Conservation (phyloP, 2,888 invertebrate genomes). For the Chrysolina oricalcia region DNA sequence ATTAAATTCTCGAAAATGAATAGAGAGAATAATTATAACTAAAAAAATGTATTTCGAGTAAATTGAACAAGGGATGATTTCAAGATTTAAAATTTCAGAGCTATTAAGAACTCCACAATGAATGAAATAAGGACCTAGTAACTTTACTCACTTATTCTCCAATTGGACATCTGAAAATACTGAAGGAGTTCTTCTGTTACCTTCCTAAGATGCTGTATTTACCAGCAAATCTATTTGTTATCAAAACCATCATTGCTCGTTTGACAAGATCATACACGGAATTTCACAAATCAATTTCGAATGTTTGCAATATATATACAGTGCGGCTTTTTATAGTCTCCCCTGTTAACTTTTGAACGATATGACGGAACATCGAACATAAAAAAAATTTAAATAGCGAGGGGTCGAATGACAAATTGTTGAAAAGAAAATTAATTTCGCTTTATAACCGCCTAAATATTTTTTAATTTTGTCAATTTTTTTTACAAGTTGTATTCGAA, state of each 20-base stretch:
- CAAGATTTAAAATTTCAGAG: conserved; percentile 1
- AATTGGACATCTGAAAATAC: conserved; percentile 1
- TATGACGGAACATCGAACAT: too few relatives aligned
- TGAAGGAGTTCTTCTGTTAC: conserved; percentile 16
- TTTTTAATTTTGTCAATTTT: too few relatives aligned
- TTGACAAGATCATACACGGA: conserved; percentile 3
- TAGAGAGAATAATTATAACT: neutral
- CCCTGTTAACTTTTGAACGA: too few relatives aligned
- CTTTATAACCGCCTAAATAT: too few relatives aligned
- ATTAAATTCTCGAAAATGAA: neutral
- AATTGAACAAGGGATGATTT: neutral
- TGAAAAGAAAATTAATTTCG: too few relatives aligned
- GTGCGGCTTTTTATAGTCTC: too few relatives aligned
- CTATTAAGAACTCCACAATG: neutral
- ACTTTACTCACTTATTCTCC: neutral
- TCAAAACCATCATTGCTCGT: conserved; percentile 13
- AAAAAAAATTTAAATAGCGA: neutral
- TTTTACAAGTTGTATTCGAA: too few relatives aligned
- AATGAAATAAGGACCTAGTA: neutral
- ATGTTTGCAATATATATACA: conserved; percentile 1
- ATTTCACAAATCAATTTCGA: conserved; percentile 23
- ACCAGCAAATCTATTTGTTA: conserved; percentile 8
- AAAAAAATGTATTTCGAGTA: too few relatives aligned
- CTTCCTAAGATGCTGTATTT: conserved; percentile 13
- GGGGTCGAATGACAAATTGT: too few relatives aligned